phyloP scores from a whole-genome alignment of 2,113 vertebrate genomes.

The Salvator merianae region DNA sequence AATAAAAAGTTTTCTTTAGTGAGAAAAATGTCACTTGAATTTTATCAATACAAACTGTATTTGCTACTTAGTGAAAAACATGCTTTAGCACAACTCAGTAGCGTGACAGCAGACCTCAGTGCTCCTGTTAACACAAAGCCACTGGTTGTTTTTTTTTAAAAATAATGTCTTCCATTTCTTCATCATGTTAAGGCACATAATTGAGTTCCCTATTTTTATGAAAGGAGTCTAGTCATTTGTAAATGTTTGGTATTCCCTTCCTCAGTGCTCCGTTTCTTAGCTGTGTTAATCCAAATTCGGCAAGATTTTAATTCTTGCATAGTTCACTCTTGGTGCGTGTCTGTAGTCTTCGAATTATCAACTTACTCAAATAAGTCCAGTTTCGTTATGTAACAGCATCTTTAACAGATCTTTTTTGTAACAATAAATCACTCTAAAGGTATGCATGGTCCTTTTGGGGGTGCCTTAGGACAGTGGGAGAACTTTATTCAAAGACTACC shows the following conservation, averaged over 20 bases:
- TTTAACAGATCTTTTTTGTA: background rate
- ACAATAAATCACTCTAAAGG: background rate
- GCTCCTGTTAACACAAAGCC: background rate
- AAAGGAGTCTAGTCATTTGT: background rate
- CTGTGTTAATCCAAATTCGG: background rate
- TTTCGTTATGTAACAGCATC: background rate
- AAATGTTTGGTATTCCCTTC: background rate
- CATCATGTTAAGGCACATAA: background rate
- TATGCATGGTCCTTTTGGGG: conserved; percentile 13
- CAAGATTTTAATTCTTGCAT: background rate
- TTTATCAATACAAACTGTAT: background rate
- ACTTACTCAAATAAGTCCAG: background rate
- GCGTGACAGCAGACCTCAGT: conserved; percentile 20
- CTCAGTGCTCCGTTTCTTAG: background rate
- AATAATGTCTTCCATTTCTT: background rate
- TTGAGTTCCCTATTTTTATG: background rate
- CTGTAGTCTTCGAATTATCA: conserved; percentile 24
- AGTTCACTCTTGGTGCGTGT: conserved; percentile 2
- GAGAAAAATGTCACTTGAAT: conserved; percentile 54
- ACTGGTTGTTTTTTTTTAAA: conserved; percentile 19
- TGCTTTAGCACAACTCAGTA: conserved; percentile 26
- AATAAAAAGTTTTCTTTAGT: conserved; percentile 52
- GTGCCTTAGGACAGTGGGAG: background rate
- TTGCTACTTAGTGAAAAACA: conserved; percentile 37
- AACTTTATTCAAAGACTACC: conserved; percentile 48